Conservation (phyloP, 2,113 vertebrate species). For the Bucco capensis region DNA sequence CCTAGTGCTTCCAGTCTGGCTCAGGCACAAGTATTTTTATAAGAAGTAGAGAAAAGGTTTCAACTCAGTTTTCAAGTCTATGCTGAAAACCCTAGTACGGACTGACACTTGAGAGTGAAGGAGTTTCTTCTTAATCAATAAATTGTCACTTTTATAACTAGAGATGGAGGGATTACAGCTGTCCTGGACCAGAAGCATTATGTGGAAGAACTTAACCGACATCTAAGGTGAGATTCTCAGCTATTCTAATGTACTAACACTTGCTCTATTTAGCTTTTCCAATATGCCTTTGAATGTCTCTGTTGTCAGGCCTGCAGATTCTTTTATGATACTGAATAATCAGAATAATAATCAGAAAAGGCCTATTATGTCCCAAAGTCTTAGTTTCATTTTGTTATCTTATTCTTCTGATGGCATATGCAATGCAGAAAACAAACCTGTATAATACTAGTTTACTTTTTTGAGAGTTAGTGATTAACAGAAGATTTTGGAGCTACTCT, state of each 20-base stretch:
- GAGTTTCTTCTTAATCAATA: background rate
- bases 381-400: background rate
- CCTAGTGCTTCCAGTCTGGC: background rate
- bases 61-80: background rate
- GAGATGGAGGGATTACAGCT: conserved; percentile 88
- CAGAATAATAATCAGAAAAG: background rate
- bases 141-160: conserved; percentile 47
- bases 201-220: conserved; percentile 94
- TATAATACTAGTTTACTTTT: background rate
- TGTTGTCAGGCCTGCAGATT: background rate
- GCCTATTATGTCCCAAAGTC: background rate
- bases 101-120: background rate
- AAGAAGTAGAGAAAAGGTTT: background rate
- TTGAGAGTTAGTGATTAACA: background rate
- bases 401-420: background rate
- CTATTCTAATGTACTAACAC: background rate
- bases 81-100: background rate
- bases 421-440: background rate
- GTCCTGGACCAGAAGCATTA: conserved; percentile 99
- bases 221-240: conserved; percentile 79
- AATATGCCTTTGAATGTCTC: background rate
- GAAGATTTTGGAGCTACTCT: background rate
- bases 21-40: background rate
- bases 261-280: background rate
- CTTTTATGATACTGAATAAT: background rate